Evolutionary conservation across 2,797 vertebrate species (phyloP).

Genomic region (Borostomias antarcticus): DNA sequence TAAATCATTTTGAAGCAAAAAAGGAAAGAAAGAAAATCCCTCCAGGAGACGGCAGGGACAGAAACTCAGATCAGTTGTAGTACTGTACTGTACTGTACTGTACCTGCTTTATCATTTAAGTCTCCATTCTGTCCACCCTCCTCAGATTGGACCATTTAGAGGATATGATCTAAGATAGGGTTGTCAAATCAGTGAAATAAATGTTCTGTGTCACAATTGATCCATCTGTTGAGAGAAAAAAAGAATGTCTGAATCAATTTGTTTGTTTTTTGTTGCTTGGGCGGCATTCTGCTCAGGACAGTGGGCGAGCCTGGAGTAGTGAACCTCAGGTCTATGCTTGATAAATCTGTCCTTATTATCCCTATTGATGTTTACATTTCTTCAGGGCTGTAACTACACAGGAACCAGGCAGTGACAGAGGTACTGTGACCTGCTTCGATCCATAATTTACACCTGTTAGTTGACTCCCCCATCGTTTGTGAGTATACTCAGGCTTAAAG

Average conservation of each 20-base stretch:
- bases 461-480: conserved; percentile 92
- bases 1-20: conserved; percentile 1
- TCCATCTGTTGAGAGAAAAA: conserved; percentile 83
- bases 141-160: background rate
- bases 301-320: conserved; percentile 72
- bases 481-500: conserved; percentile 96
- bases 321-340: conserved; percentile 78
- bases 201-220: conserved; percentile 88
- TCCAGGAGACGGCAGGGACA: conserved; percentile 14
- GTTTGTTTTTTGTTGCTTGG: conserved; percentile 67
- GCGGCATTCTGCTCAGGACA: conserved; percentile 72
- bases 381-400: conserved; percentile 89
- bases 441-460: conserved; percentile 99
- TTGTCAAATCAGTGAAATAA: conserved; percentile 68
- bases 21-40: too few species aligned
- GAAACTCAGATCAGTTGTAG: conserved; percentile 10
- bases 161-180: background rate
- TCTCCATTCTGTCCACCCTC: conserved; percentile 5
- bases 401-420: conserved; percentile 89
- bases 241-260: conserved; percentile 89
- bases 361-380: conserved; percentile 93
- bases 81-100: too few species aligned
- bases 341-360: conserved; percentile 92
- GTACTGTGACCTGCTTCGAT: conserved; percentile 92
- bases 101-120: background rate